A percentile compares a stretch with the other conserved stretches of the same genome.
Evolutionary conservation across 2,797 vertebrate species (phyloP).

Genomic region (Halcyon leucocephala): DNA sequence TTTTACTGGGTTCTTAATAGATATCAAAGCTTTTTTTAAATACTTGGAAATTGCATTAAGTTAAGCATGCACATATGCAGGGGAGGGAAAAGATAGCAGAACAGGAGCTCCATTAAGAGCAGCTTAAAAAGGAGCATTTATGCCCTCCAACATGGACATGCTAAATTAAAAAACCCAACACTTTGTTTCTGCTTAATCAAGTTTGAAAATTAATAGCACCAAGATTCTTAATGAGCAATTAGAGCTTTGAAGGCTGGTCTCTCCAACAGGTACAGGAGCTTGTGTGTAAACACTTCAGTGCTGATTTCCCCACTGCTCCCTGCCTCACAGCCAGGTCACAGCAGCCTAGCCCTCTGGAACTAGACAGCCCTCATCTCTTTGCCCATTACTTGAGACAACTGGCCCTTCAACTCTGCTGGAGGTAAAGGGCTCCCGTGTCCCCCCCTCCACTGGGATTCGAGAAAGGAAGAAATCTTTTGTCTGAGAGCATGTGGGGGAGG

Average conservation of each 20-base stretch:
- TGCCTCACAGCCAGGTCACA: fast-evolving
- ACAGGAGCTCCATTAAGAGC: neutral
- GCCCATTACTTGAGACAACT: neutral
- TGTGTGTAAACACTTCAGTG: neutral
- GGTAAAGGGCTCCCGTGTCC: neutral
- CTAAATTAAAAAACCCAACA: neutral
- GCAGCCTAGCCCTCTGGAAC: neutral
- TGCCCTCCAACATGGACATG: fast-evolving
- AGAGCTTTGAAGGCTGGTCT: neutral
- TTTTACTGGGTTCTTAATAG: neutral
- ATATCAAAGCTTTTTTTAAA: slow-evolving; percentile 9
- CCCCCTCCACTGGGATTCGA: neutral
- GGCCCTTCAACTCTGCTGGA: neutral
- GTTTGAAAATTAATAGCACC: slow-evolving; percentile 7
- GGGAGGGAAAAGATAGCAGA: neutral
- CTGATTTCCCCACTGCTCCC: neutral
- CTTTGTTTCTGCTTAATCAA: slow-evolving; percentile 11
- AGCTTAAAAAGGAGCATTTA: neutral
- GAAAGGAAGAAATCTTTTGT: neutral
- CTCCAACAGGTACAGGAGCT: neutral
- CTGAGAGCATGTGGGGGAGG: neutral
- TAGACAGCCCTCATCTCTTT: neutral
- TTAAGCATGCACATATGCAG: neutral
- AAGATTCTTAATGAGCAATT: neutral
- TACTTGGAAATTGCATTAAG: neutral